These are phyloP conservation scores for Sorex fumeus DNA, from an alignment of 2,113 vertebrate genomes.

Conservation along the genomic window DNA sequence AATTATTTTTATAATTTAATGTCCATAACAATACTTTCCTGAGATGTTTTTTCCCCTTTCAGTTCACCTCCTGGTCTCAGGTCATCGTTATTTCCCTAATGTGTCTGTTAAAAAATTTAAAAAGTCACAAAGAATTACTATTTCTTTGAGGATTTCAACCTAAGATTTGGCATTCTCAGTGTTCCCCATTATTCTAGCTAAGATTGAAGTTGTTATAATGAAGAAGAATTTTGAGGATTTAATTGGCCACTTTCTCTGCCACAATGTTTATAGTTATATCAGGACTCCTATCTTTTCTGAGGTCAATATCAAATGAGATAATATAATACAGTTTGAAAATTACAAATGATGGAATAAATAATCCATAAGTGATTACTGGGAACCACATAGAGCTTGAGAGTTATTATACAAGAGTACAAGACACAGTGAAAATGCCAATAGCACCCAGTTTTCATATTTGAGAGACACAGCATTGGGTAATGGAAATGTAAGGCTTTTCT, in stretches of 20 bases:
- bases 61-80: not conserved
- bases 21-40: not conserved
- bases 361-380: too few species aligned
- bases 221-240: not conserved
- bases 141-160: slow-evolving; percentile 17
- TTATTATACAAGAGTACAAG: too few species aligned
- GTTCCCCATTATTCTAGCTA: not conserved
- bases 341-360: not conserved
- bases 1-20: slow-evolving; percentile 25
- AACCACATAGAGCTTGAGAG: too few species aligned
- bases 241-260: not conserved
- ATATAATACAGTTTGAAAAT: slow-evolving; percentile 15
- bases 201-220: slow-evolving; percentile 10
- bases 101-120: not conserved
- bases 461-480: too few species aligned
- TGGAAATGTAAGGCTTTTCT: too few species aligned
- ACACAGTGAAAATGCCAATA: too few species aligned
- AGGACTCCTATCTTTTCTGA: not conserved
- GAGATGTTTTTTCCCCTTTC: slow-evolving; percentile 6
- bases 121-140: slow-evolving; percentile 38
- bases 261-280: not conserved
- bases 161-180: not conserved
- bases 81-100: not conserved
- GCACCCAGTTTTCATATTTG: too few species aligned
- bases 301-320: not conserved